Evolutionary conservation across 2,888 invertebrate genomes (phyloP).

Genomic region (Nemotelus nigrinus): DNA sequence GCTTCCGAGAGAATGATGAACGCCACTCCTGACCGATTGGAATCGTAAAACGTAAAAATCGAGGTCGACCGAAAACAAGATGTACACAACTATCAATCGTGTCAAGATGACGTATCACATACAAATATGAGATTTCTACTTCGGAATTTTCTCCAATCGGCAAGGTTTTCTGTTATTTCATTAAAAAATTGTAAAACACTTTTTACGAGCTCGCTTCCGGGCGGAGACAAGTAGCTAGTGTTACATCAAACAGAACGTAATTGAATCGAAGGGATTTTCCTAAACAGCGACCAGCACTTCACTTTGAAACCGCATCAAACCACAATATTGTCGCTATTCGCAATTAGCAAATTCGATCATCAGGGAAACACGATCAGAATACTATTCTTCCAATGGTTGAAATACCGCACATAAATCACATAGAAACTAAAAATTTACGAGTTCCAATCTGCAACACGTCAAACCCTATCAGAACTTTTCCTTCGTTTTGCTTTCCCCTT

Average conservation of each 20-base stretch:
- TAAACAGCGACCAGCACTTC: background rate
- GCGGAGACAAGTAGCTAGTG: background rate
- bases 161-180: background rate
- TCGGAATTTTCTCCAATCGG: too few species aligned
- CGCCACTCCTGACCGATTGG: background rate
- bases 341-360: too few species aligned
- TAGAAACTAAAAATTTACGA: background rate
- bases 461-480: slow-evolving; percentile 37
- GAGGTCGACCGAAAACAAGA: background rate
- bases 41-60: background rate
- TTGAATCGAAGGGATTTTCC: background rate
- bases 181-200: background rate
- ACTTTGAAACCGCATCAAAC: background rate
- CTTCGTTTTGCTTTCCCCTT: background rate
- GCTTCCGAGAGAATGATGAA: background rate
- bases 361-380: too few species aligned
- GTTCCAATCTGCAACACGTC: slow-evolving; percentile 16
- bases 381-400: too few species aligned
- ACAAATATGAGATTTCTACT: background rate
- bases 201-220: background rate
- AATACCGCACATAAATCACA: too few species aligned
- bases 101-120: background rate
- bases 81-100: background rate
- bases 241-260: background rate
- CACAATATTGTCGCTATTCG: too few species aligned